A percentile compares a stretch with the other conserved stretches of the same genome.
These are phyloP conservation scores for Rallus crepitans DNA, from an alignment of 2,797 vertebrate genomes.

Conservation along the genomic window DNA sequence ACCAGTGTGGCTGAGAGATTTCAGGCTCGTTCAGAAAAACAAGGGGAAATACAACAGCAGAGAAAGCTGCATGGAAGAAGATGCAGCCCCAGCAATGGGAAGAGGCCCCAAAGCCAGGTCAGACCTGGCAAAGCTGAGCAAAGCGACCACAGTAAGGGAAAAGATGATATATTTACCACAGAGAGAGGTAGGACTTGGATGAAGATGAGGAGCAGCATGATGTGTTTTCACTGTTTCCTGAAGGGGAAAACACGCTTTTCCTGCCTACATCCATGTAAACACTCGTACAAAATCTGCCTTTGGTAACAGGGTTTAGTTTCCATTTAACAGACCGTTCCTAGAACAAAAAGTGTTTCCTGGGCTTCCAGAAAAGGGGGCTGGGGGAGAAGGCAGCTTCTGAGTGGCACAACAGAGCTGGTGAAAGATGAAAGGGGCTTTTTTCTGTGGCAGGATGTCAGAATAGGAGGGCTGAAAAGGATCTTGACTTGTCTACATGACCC, in stretches of 20 bases:
- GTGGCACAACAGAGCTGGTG: neutral
- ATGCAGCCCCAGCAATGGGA: fast-evolving
- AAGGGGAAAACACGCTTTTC: neutral
- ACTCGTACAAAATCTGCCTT: neutral
- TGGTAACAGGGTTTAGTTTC: neutral
- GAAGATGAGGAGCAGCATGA: neutral
- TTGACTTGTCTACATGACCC: neutral
- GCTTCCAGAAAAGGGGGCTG: neutral
- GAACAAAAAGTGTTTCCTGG: neutral
- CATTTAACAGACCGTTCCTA: neutral
- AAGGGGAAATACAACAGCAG: neutral
- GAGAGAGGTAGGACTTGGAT: neutral
- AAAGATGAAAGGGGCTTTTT: neutral
- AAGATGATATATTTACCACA: neutral
- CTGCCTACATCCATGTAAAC: neutral
- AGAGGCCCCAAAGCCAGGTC: neutral
- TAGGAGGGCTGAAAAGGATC: neutral
- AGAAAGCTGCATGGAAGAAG: fast-evolving
- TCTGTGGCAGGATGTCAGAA: neutral
- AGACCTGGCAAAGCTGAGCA: neutral
- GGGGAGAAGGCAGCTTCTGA: neutral
- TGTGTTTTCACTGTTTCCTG: neutral
- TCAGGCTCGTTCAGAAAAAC: neutral
- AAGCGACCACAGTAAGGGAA: fast-evolving
- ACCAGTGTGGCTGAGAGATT: neutral